These are phyloP conservation scores for Proterorhinus semilunaris DNA, from an alignment of 2,113 vertebrate genomes.

Conservation along the genomic window DNA sequence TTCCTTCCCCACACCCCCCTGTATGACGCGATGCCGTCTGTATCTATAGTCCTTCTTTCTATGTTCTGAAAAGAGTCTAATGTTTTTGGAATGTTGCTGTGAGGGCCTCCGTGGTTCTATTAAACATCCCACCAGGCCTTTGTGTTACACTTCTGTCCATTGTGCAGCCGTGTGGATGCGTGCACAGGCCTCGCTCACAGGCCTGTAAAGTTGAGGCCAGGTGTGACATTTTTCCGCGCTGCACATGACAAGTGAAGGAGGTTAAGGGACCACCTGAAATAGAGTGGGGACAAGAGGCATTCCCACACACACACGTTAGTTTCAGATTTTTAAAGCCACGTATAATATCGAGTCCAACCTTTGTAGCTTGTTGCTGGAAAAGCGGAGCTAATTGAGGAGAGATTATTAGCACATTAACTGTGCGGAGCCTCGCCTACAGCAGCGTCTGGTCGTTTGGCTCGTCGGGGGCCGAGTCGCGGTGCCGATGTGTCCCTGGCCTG, in stretches of 20 bases:
- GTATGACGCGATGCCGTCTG: too few relatives aligned
- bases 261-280: slow-evolving; percentile 23
- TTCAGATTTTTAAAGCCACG: too few relatives aligned
- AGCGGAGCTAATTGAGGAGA: too few relatives aligned
- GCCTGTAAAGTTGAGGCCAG: slow-evolving; percentile 55
- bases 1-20: too few relatives aligned
- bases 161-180: not conserved
- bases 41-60: too few relatives aligned
- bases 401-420: too few relatives aligned
- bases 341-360: too few relatives aligned
- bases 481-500: slow-evolving; percentile 11
- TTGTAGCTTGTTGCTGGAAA: too few relatives aligned
- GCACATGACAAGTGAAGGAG: slow-evolving; percentile 48
- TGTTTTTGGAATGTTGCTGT: not conserved
- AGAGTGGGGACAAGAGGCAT: not conserved
- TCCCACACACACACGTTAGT: not conserved
- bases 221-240: slow-evolving; percentile 56
- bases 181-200: not conserved
- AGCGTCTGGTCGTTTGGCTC: not conserved
- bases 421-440: not conserved
- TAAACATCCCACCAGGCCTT: slow-evolving; percentile 9
- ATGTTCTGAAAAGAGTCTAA: too few relatives aligned
- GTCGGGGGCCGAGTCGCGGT: slow-evolving; percentile 19
- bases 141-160: slow-evolving; percentile 12
- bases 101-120: slow-evolving; percentile 13